Evolutionary conservation across 1,140 invertebrate species (phyloP), one percentile per base, ranked within the genome.

Genomic region (Augochlora pura): DNA sequence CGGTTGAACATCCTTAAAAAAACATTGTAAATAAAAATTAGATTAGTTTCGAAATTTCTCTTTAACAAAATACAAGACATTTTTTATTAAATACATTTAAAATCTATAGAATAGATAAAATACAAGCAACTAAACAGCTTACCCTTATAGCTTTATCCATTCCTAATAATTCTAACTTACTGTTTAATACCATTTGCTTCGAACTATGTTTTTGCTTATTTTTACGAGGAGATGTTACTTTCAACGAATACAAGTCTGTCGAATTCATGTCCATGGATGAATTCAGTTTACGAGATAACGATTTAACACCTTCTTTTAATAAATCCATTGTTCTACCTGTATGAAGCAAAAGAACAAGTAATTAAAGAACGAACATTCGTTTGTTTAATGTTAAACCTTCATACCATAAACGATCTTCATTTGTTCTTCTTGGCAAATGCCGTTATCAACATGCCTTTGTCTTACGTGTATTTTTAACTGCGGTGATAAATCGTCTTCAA

Each of bases 361-460:
- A n/a, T 21, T 25, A 7, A 14, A n/a, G 46, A 16, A 32, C 14
- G n/a, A 70, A 49, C 16, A 1, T 60, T 27, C 12, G 38, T 12
- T 14, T 57, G n/a, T 2, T 14, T 18, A 1, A 16, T 54, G 32
- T 63, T 60, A 68, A 65, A 82, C 81, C 71, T 89, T 59, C 67
- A 69, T 84, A 91, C 90, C 89, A 23, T 91, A 91, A 67, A 91
- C 84, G 74, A 68, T 69, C 39, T 85, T 86, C 89, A 91, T 89
- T 38, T 84, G 87, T 73, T 80, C 70, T 0, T 89, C 82, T 54
- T 77, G 84, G 8, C 69, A 67, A 2, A 89, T 77, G 16, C 85
- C 87, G 60, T 86, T 87, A 59, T 87, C 49, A 5, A 89, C 54
- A 68, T 91, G 84, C 73, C 84, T 91, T 54, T 87, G 60, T 2